Conservation (phyloP, 2,888 invertebrate genomes). For the Geotrupes spiniger region DNA sequence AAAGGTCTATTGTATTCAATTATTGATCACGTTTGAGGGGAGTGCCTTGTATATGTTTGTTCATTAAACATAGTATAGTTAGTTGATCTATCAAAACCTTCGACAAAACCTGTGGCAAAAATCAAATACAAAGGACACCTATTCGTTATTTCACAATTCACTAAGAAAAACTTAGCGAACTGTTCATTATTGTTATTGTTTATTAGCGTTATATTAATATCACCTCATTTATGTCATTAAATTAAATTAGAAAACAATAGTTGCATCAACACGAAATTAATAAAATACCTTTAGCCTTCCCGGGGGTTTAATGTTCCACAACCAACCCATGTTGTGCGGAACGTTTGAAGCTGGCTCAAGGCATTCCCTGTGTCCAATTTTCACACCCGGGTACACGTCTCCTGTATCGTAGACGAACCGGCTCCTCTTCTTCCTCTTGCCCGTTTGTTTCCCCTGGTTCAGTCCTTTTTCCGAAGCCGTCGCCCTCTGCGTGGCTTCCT, state of each 20-base stretch:
- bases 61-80: too few relatives aligned
- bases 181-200: too few relatives aligned
- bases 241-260: too few relatives aligned
- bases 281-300: conserved; percentile 14
- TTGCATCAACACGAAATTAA: not conserved
- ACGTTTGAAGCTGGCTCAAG: conserved; percentile 54
- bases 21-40: too few relatives aligned
- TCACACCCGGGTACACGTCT: conserved; percentile 55
- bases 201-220: too few relatives aligned
- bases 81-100: too few relatives aligned
- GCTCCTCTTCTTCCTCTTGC: conserved; percentile 38
- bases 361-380: conserved; percentile 58
- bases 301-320: conserved; percentile 54
- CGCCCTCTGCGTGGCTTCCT: not conserved
- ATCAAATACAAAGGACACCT: too few relatives aligned
- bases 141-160: not conserved
- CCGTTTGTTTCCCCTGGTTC: conserved; percentile 11
- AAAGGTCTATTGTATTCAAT: too few relatives aligned
- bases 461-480: conserved; percentile 5
- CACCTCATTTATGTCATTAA: too few relatives aligned
- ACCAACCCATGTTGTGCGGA: conserved; percentile 66
- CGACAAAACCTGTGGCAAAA: too few relatives aligned
- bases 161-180: not conserved
- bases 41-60: too few relatives aligned
- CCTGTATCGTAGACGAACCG: conserved; percentile 56